Evolutionary conservation across 2,113 vertebrate species (phyloP), one percentile per base, ranked within the genome.

Genomic region (Cynopterus brachyotis): DNA sequence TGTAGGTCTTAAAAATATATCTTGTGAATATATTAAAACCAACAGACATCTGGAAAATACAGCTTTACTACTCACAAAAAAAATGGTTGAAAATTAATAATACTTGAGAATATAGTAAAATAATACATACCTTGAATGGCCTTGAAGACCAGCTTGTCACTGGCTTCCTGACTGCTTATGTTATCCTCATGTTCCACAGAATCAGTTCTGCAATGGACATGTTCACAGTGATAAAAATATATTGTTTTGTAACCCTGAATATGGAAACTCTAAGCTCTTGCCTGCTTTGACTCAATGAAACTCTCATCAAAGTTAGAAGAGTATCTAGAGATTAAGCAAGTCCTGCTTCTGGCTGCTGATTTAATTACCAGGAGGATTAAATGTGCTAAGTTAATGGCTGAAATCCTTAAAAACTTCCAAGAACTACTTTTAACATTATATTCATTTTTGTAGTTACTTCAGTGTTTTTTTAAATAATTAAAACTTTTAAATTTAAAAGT

Each of bases 121-220:
- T 94, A 32, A 66, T 4, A 95, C 98, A 90, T 97, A 99, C 98
- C 98, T 98, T 98, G 99, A 95, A 99, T 84, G 45, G 96, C 97
- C 91, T 78, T 96, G 42, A 98, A 91, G 95, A 98, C 66, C 85
- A 81, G 12, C 0, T 16, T 97, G 3, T 98, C 97, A 40, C 96
- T 96, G 4, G 42, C 59, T 53, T 97, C 96, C 90, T 98, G 97
- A 35, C 69, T 84, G 32, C 67, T 89, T 75, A 55, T 45, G 30
- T 93, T 96, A 86, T 97, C 93, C 13, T 90, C 96, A 12, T 70
- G 91, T 86, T 96, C 95, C 79, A 75, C 1, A 92, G 85, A 96
- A 83, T 90, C 26, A 62, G 60, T 32, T 98, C 99, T 99, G 96
- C 93, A 98, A 98, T 76, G 35, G 88, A 86, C 50, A 4, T 90